Evolutionary conservation across 1,140 invertebrate species (phyloP).

Genomic region (Pentalonia nigronervosa): DNA sequence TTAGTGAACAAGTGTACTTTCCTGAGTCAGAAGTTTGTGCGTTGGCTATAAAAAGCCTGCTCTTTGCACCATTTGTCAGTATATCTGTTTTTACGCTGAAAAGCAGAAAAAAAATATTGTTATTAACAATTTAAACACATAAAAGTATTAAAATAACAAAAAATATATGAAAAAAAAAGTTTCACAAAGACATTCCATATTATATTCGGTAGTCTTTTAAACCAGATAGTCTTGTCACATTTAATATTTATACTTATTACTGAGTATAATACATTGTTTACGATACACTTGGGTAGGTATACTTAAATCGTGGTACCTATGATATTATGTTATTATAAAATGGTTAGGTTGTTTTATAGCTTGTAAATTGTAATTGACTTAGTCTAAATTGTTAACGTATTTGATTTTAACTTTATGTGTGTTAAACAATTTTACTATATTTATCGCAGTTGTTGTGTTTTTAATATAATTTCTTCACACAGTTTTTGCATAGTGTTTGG

Average conservation of each 20-base stretch:
- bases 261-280: too few species aligned
- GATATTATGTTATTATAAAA: background rate
- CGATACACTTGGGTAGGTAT: too few species aligned
- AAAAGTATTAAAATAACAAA: background rate
- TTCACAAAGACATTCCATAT: too few species aligned
- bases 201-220: too few species aligned
- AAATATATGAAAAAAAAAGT: background rate
- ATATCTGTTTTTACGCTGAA: conserved; percentile 83
- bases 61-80: conserved; percentile 76
- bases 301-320: too few species aligned
- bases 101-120: conserved; percentile 59
- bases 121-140: background rate
- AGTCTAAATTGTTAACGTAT: background rate
- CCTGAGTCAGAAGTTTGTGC: conserved; percentile 81
- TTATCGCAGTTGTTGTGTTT: background rate
- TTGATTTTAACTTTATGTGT: background rate
- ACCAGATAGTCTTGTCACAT: too few species aligned
- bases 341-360: background rate
- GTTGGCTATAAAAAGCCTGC: conserved; percentile 82
- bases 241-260: too few species aligned
- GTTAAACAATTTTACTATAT: background rate
- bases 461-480: background rate
- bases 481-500: too few species aligned
- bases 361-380: background rate
- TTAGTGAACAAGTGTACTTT: conserved; percentile 83